Conservation (phyloP, 1,140 invertebrate genomes). For the Nymphalis io region DNA sequence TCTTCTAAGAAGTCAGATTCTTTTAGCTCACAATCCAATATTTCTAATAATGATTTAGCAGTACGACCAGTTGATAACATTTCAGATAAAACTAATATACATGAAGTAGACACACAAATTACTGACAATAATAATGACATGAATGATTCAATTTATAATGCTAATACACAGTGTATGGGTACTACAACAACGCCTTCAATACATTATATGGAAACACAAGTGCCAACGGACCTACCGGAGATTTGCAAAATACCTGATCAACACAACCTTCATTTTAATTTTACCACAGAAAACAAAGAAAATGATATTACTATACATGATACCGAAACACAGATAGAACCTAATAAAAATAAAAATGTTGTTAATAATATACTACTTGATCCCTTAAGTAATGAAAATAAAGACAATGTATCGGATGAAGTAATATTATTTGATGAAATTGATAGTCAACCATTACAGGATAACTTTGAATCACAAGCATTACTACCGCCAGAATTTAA, state of each 20-base stretch:
- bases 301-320: conserved; percentile 55
- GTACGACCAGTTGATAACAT: neutral
- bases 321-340: conserved; percentile 51
- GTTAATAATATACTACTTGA: conserved; percentile 25
- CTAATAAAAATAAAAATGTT: conserved; percentile 27
- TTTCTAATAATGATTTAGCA: conserved; percentile 40
- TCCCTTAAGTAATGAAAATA: conserved; percentile 21
- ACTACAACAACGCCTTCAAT: conserved; percentile 38
- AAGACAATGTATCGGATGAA: conserved; percentile 55
- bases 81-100: conserved; percentile 39
- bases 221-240: conserved; percentile 47
- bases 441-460: conserved; percentile 45
- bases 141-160: conserved; percentile 33
- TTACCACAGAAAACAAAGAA: conserved; percentile 52
- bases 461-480: conserved; percentile 60
- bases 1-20: conserved; percentile 63
- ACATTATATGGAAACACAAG: conserved; percentile 52
- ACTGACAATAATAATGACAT: conserved; percentile 23
- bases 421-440: conserved; percentile 66
- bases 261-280: conserved; percentile 51
- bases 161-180: conserved; percentile 46
- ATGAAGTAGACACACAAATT: conserved; percentile 57
- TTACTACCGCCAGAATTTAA: conserved; percentile 44
- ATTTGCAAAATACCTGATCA: conserved; percentile 51
- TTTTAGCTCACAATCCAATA: conserved; percentile 46